Conservation (phyloP, 1,140 invertebrate species). For the Drosophila bocki region DNA sequence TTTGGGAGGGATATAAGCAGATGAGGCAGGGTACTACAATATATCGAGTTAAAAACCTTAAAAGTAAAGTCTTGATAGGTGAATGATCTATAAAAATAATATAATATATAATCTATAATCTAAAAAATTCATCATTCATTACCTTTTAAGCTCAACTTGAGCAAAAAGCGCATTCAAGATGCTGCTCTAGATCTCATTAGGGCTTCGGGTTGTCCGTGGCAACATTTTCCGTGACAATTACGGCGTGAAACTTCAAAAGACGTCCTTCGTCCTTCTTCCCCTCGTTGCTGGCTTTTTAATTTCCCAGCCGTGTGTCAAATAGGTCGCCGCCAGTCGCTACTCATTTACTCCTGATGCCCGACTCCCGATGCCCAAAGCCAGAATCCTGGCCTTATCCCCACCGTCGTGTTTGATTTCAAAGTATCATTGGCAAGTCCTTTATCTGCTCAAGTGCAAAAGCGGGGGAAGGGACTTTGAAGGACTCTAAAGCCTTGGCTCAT, state of each 20-base stretch:
- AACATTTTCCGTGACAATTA: constrained; percentile 49
- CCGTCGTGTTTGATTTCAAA: constrained; percentile 80
- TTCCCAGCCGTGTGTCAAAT: constrained; percentile 68
- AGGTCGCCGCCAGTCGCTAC: constrained; percentile 52
- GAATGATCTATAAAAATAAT: no score
- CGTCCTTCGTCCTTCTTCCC: constrained; percentile 1
- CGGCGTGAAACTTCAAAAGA: constrained; percentile 40
- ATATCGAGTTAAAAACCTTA: no score
- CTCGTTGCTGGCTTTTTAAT: constrained; percentile 62
- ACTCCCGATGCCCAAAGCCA: neutral
- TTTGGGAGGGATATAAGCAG: constrained; percentile 17
- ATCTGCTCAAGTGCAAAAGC: constrained; percentile 41
- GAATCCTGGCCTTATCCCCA: constrained; percentile 14
- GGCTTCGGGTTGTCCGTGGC: constrained; percentile 26
- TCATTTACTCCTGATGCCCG: constrained; percentile 45
- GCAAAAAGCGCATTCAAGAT: neutral
- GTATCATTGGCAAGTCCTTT: constrained; percentile 71
- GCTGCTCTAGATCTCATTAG: constrained; percentile 1
- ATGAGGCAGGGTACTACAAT: neutral
- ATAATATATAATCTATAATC: neutral
- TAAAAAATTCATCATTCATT: no score
- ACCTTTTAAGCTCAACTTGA: neutral
- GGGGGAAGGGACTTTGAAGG: neutral
- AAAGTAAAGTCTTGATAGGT: no score
- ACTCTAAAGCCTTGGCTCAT: constrained; percentile 25